Conservation (phyloP, 2,888 invertebrate species). For the Morpho helenor region DNA sequence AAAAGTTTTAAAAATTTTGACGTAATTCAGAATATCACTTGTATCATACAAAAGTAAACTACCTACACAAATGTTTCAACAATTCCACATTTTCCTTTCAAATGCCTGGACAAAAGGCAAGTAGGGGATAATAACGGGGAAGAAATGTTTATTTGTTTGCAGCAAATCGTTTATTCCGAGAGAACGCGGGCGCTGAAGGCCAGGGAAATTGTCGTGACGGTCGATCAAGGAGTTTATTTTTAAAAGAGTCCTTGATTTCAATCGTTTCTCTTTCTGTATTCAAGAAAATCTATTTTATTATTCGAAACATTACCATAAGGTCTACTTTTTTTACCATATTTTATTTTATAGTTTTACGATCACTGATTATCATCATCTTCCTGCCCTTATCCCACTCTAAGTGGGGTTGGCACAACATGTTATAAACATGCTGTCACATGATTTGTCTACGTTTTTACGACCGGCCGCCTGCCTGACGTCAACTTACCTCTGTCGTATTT, state of each 20-base stretch:
- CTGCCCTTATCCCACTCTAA: too few relatives aligned
- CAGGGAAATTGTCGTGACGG: slow-evolving; percentile 41
- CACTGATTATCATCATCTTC: too few relatives aligned
- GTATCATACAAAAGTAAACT: background rate
- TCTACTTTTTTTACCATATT: too few relatives aligned
- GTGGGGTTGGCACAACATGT: too few relatives aligned
- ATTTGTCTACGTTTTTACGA: too few relatives aligned
- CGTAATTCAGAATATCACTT: too few relatives aligned
- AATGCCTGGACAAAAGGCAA: slow-evolving; percentile 24
- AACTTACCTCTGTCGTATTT: too few relatives aligned
- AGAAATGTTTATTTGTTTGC: slow-evolving; percentile 39
- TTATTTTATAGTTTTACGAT: too few relatives aligned
- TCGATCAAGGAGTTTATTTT: slow-evolving; percentile 39
- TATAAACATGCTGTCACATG: too few relatives aligned
- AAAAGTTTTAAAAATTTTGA: too few relatives aligned
- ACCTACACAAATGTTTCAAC: slow-evolving; percentile 20
- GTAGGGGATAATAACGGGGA: slow-evolving; percentile 33
- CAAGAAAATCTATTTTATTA: slow-evolving; percentile 35
- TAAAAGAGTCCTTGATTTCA: slow-evolving; percentile 41
- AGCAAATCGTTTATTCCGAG: slow-evolving; percentile 42
- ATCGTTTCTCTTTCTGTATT: slow-evolving; percentile 40
- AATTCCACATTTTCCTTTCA: slow-evolving; percentile 14
- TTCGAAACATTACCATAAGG: slow-evolving; percentile 19
- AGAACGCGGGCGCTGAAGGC: slow-evolving; percentile 42
- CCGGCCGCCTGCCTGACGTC: too few relatives aligned